Evolutionary conservation across 2,888 invertebrate species (phyloP).

Genomic region (Eupithecia dodoneata): DNA sequence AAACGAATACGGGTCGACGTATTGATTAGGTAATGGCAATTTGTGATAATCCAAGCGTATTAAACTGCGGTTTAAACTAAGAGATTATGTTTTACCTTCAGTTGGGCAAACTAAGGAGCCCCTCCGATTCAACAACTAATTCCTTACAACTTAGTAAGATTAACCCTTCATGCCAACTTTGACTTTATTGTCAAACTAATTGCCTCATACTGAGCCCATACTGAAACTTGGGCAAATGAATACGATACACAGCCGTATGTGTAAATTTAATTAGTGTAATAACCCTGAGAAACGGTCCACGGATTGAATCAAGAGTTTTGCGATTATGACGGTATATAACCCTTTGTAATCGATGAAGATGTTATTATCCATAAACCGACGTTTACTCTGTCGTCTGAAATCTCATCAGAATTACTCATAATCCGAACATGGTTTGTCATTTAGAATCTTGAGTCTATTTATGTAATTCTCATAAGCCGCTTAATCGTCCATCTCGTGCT

Average conservation of each 20-base stretch:
- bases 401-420: conserved; percentile 60
- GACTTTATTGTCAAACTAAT: conserved; percentile 56
- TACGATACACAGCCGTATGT: conserved; percentile 10
- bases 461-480: conserved; percentile 69
- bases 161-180: conserved; percentile 57
- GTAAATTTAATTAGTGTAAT: conserved; percentile 16
- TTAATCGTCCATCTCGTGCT: conserved; percentile 72
- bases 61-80: conserved; percentile 45
- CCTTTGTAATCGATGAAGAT: conserved; percentile 5
- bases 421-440: conserved; percentile 60
- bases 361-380: conserved; percentile 41
- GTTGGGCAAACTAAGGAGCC: conserved; percentile 57
- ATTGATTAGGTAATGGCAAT: not conserved
- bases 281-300: not conserved
- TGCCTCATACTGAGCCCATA: conserved; percentile 36
- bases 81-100: conserved; percentile 58
- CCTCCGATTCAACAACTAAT: conserved; percentile 52
- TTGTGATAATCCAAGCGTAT: not conserved
- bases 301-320: conserved; percentile 12
- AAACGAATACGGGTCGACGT: not conserved
- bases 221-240: conserved; percentile 21
- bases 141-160: conserved; percentile 54
- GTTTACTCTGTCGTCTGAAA: conserved; percentile 51
- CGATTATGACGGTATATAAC: conserved; percentile 5
- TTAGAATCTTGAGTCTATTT: conserved; percentile 62